A percentile compares a stretch with the other conserved stretches of the same genome.
Conservation (phyloP, 2,888 invertebrate genomes). For the Heliconius ethilla region DNA sequence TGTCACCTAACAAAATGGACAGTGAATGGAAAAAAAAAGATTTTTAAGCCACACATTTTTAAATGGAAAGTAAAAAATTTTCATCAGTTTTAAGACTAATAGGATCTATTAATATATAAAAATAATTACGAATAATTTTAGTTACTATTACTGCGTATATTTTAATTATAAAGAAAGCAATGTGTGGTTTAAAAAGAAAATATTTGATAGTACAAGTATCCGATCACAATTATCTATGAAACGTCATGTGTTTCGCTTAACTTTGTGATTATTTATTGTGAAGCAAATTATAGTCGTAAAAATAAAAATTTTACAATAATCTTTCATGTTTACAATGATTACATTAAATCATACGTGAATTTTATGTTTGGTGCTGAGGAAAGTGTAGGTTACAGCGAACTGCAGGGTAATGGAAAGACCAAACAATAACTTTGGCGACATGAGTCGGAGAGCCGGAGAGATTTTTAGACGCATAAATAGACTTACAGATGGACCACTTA, state of each 20-base stretch:
- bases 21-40: too few species aligned
- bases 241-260: conserved; percentile 38
- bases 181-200: background rate
- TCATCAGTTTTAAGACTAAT: background rate
- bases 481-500: conserved; percentile 74
- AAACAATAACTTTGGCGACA: conserved; percentile 63
- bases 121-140: background rate
- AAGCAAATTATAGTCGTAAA: background rate
- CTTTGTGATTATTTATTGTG: conserved; percentile 37
- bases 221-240: conserved; percentile 32
- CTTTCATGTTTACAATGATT: conserved; percentile 35
- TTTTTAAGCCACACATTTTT: too few species aligned
- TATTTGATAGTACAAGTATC: conserved; percentile 17
- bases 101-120: background rate
- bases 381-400: conserved; percentile 28
- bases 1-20: too few species aligned
- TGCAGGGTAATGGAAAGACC: conserved; percentile 66
- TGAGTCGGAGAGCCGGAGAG: conserved; percentile 75
- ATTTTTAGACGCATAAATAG: conserved; percentile 72
- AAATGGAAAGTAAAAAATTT: background rate
- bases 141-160: background rate
- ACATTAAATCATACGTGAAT: conserved; percentile 28
- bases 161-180: background rate
- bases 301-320: conserved; percentile 22
- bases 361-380: background rate